Conservation (phyloP, 2,797 vertebrate genomes). For the Eupleurogrammus muticus region DNA sequence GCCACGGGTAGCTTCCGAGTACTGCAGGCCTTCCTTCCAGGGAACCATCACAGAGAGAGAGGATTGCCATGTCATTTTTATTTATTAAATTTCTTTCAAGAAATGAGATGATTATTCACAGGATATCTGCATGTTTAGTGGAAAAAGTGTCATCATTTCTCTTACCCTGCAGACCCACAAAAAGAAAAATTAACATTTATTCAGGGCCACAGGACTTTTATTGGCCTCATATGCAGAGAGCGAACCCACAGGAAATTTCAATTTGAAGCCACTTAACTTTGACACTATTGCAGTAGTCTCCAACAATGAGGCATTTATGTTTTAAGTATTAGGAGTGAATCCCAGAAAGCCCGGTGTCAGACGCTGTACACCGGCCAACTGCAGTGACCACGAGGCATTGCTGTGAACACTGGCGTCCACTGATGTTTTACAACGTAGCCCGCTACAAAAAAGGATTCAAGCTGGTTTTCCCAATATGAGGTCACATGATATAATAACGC, state of each 20-base stretch:
- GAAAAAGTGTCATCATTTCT: slow-evolving; percentile 66
- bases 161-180: slow-evolving; percentile 75
- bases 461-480: slow-evolving; percentile 78
- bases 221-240: slow-evolving; percentile 63
- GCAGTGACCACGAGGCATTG: slow-evolving; percentile 80
- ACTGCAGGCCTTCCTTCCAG: slow-evolving; percentile 80
- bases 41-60: slow-evolving; percentile 68
- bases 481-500: slow-evolving; percentile 81
- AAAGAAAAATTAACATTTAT: slow-evolving; percentile 72
- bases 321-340: slow-evolving; percentile 73
- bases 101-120: slow-evolving; percentile 82
- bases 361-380: slow-evolving; percentile 71
- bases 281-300: slow-evolving; percentile 62
- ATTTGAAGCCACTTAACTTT: slow-evolving; percentile 80
- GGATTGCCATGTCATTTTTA: slow-evolving; percentile 48
- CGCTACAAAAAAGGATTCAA: slow-evolving; percentile 72
- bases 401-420: slow-evolving; percentile 68
- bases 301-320: slow-evolving; percentile 69
- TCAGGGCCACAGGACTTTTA: slow-evolving; percentile 68
- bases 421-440: slow-evolving; percentile 70
- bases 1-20: slow-evolving; percentile 71
- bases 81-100: slow-evolving; percentile 61
- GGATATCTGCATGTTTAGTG: slow-evolving; percentile 71
- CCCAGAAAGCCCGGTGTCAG: slow-evolving; percentile 79
- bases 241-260: slow-evolving; percentile 74